A percentile compares a stretch with the other conserved stretches of the same genome.
Evolutionary conservation across 2,113 vertebrate species (phyloP).

Genomic region (Eupsittula cactorum): DNA sequence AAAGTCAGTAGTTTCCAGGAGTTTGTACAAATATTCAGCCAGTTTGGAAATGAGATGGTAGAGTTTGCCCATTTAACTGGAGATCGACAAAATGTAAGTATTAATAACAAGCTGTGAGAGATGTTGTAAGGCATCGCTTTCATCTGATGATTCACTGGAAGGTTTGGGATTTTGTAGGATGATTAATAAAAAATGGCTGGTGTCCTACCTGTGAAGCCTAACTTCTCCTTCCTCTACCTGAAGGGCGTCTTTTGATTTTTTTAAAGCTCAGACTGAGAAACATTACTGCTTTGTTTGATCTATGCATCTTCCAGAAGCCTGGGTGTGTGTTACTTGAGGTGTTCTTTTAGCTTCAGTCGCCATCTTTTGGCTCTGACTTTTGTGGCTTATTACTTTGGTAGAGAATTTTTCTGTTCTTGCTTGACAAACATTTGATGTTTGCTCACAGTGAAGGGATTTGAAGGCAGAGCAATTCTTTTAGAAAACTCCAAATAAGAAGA

Average conservation of each 20-base stretch:
- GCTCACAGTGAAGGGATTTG: neutral
- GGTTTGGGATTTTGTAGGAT: neutral
- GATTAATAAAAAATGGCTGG: neutral
- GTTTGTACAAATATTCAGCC: slow-evolving; percentile 99
- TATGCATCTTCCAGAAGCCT: neutral
- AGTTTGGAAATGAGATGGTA: slow-evolving; percentile 99
- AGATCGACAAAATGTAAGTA: slow-evolving; percentile 96
- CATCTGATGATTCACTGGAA: neutral
- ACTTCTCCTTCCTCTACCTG: neutral
- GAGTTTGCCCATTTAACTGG: slow-evolving; percentile 98
- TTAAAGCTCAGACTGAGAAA: neutral
- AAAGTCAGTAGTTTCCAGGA: slow-evolving; percentile 97
- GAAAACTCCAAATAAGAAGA: neutral
- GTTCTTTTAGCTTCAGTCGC: neutral
- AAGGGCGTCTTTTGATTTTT: neutral
- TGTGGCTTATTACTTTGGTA: neutral
- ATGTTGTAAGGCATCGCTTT: neutral
- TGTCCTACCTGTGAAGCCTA: neutral
- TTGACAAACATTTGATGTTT: neutral
- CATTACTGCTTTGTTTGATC: neutral
- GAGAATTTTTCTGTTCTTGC: neutral
- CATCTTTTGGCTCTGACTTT: neutral
- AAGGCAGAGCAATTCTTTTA: neutral
- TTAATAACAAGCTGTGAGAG: neutral
- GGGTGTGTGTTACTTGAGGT: neutral